Conservation (phyloP, 2,113 vertebrate genomes). For the Thryonomys swinderianus region DNA sequence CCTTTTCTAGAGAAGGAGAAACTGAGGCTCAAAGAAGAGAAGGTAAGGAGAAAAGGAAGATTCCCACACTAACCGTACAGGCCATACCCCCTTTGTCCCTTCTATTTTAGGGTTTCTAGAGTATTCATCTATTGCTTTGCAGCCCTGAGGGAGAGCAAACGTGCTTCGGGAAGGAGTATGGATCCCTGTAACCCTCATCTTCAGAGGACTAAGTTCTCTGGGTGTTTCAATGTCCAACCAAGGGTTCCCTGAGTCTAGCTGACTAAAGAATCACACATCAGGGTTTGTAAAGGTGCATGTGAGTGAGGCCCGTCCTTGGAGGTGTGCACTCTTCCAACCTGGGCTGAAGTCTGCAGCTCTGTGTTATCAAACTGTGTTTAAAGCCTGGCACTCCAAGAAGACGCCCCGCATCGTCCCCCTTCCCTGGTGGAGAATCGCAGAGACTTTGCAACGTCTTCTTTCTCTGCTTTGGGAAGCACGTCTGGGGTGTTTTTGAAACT, state of each 20-base stretch:
- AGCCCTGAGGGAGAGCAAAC: background rate
- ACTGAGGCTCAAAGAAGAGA: background rate
- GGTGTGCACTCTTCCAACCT: too few relatives aligned
- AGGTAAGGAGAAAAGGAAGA: background rate
- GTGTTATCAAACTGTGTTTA: background rate
- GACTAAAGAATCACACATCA: background rate
- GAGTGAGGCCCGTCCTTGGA: background rate
- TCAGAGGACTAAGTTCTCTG: background rate
- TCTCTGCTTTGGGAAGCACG: background rate
- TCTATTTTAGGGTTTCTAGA: background rate
- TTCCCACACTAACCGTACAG: background rate
- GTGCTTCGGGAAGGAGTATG: background rate
- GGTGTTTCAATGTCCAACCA: background rate
- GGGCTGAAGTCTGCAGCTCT: background rate
- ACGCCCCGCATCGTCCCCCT: background rate
- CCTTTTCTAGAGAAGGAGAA: slow-evolving; percentile 17
- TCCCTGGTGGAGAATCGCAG: background rate
- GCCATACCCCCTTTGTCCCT: background rate
- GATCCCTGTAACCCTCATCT: background rate
- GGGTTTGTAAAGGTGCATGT: background rate
- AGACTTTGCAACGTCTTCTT: background rate
- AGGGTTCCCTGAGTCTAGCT: background rate
- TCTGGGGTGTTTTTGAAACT: background rate
- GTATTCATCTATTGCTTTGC: background rate
- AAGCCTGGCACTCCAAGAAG: background rate